phyloP scores from a whole-genome alignment of 2,888 invertebrate species.

The Cerastis leucographa region DNA sequence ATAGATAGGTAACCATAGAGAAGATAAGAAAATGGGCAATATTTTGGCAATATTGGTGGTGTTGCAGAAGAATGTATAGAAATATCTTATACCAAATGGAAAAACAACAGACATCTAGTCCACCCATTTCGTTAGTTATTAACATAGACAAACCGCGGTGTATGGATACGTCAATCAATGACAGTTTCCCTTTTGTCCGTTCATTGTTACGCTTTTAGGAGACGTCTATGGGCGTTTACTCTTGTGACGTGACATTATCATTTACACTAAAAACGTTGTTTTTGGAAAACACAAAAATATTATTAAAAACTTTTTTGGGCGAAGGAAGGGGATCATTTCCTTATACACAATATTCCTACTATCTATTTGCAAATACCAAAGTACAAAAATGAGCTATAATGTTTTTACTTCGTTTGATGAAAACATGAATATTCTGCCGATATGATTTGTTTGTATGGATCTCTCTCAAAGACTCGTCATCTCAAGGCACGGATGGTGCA shows the following conservation, averaged over 20 bases:
- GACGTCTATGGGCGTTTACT: conserved; percentile 20
- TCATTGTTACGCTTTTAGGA: not conserved
- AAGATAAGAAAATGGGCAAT: no score
- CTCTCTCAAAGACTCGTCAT: not conserved
- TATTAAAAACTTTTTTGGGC: not conserved
- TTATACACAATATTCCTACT: not conserved
- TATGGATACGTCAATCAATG: conserved; percentile 25
- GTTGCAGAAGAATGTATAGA: no score
- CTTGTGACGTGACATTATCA: conserved; percentile 1
- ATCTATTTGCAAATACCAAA: not conserved
- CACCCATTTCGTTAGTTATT: conserved; percentile 21
- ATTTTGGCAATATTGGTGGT: no score
- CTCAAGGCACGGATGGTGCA: conserved; percentile 35
- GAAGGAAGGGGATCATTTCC: not conserved
- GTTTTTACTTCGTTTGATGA: not conserved
- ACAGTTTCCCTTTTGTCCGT: conserved; percentile 29
- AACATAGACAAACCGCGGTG: conserved; percentile 3
- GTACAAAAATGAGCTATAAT: not conserved
- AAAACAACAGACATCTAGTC: conserved; percentile 9
- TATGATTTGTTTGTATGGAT: conserved; percentile 36
- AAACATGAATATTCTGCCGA: not conserved
- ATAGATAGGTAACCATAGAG: no score
- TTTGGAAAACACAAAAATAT: not conserved
- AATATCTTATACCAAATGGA: not conserved
- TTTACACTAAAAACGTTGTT: not conserved